Evolutionary conservation across 2,113 vertebrate species (phyloP).

Genomic region (Rafetus swinhoei): DNA sequence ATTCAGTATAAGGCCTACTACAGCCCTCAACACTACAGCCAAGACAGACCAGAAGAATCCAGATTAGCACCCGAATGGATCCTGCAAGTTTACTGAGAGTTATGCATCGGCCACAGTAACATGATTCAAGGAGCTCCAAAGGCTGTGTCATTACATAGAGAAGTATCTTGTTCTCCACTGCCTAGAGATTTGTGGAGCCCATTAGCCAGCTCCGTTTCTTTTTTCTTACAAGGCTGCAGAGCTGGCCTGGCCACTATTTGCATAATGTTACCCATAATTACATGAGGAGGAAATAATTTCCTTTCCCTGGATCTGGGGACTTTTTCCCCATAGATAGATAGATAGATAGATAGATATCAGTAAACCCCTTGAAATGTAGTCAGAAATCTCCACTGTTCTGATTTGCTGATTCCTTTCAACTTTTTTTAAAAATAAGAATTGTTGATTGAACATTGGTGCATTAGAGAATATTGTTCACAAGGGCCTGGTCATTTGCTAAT

Average conservation of each 20-base stretch:
- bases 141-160: rapidly evolving
- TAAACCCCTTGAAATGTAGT: slow-evolving; percentile 19
- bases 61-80: rapidly evolving
- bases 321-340: neutral
- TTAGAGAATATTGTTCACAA: neutral
- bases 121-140: neutral
- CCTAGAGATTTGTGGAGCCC: rapidly evolving
- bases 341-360: neutral
- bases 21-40: neutral
- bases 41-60: rapidly evolving
- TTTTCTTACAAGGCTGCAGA: neutral
- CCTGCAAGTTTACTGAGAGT: rapidly evolving
- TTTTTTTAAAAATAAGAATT: neutral
- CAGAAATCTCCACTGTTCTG: neutral
- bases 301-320: slow-evolving; percentile 32
- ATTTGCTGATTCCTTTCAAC: slow-evolving; percentile 12
- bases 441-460: neutral
- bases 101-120: neutral
- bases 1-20: neutral
- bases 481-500: slow-evolving; percentile 16
- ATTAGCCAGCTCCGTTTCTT: neutral
- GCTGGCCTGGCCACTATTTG: slow-evolving; percentile 40
- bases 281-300: slow-evolving; percentile 29
- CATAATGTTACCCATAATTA: slow-evolving; percentile 39
- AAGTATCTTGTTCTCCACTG: neutral